These are phyloP conservation scores for Nipponacmea schrenckii DNA, from an alignment of 2,888 invertebrate species.

Conservation along the genomic window DNA sequence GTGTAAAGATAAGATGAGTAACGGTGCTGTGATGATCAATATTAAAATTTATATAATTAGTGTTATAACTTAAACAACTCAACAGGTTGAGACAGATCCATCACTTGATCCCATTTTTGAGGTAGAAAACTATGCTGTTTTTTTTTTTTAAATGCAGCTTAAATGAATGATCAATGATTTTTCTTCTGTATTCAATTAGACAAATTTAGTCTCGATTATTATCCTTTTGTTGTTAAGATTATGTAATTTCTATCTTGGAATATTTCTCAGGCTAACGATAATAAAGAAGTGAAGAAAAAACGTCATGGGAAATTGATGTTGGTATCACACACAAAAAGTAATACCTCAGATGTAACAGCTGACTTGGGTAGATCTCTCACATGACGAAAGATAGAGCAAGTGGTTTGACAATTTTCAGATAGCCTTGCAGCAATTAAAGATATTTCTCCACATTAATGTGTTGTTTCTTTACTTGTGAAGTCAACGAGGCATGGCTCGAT, in stretches of 20 bases:
- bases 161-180: no score
- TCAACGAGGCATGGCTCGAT: constrained; percentile 22
- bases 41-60: background rate
- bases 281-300: no score
- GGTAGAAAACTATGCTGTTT: no score
- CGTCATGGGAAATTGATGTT: constrained; percentile 5
- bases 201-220: no score
- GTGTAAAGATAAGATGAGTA: background rate
- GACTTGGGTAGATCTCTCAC: constrained; percentile 1
- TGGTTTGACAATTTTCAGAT: background rate
- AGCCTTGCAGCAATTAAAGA: constrained; percentile 22
- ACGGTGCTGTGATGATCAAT: background rate
- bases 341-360: background rate
- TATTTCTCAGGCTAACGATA: no score
- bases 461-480: constrained; percentile 31
- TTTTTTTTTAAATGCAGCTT: no score
- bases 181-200: no score
- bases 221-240: no score
- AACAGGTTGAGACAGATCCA: no score
- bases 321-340: background rate
- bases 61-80: no score
- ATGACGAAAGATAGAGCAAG: background rate
- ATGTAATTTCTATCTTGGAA: no score
- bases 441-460: constrained; percentile 24
- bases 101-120: no score